Evolutionary conservation across 2,797 vertebrate species (phyloP).

Genomic region (Halcyon leucocephala): DNA sequence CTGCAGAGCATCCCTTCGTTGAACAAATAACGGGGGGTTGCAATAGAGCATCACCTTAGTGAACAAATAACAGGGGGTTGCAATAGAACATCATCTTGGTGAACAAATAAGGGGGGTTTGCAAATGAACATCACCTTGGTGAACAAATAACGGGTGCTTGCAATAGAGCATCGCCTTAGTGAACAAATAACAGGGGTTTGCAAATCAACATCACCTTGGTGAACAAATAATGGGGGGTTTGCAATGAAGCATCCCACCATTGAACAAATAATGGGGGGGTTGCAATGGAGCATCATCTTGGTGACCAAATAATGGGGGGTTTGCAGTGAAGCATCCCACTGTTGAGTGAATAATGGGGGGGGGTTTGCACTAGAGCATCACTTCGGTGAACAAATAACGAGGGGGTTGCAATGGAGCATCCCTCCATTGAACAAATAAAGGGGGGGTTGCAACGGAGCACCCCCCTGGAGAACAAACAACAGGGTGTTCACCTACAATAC

Average conservation of each 20-base stretch:
- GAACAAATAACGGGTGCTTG: not conserved
- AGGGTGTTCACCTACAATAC: not conserved
- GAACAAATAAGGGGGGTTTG: not conserved
- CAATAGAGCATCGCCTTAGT: no score
- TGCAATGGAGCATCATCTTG: no score
- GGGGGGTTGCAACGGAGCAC: not conserved
- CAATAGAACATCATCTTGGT: not conserved
- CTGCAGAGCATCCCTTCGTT: no score
- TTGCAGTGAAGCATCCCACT: no score
- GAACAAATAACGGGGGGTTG: not conserved
- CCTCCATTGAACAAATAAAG: not conserved
- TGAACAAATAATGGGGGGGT: no score
- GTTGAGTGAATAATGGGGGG: no score
- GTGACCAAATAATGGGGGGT: no score
- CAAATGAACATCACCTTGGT: not conserved
- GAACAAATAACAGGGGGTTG: not conserved
- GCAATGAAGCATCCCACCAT: no score
- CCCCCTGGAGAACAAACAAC: not conserved
- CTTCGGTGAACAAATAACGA: not conserved
- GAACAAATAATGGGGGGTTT: not conserved
- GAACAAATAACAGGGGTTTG: not conserved
- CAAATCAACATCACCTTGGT: not conserved
- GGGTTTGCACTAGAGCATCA: no score
- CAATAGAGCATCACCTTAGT: rapidly evolving
- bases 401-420: not conserved